Base-by-base conservation (phyloP, 2,888 invertebrate species). In the Pristionchus exspectatus region DNA sequence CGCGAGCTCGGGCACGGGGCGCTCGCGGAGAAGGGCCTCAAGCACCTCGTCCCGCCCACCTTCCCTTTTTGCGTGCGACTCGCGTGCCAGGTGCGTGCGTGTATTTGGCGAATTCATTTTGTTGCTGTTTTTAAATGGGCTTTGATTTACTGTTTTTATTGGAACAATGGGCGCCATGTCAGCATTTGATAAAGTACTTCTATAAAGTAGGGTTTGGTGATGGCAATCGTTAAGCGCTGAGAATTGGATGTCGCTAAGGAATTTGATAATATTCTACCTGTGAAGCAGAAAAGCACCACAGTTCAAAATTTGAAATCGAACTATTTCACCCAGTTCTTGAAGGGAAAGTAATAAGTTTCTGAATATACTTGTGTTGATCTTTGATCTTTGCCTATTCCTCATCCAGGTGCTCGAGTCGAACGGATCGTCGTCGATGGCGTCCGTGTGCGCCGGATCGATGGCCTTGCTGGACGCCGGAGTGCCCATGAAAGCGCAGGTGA, bases 391-490 rank as follows among this genome's bases (percentile, higher is more conserved):
- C 16, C 24, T 24, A 12, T 38, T 16, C 10, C 1, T 56, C 24
- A 33, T 90, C 30, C 63, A 93, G 93, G 95, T 95, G 0, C 92
- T 95, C 7, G 95, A 95, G 89, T 94, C 94, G 14, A 95, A 95
- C 97, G 98, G 98, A 0, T 98, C 99, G 0, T 98, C 98, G 90
- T 99, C 99, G 0, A 99, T 99, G 99, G 99, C 99, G 30, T 97
- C 98, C 30, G 97, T 98, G 10, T 99, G 99, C 96, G 98, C 97
- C 0, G 99, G 99, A 0, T 97, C 97, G 91, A 96, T 99, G 93
- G 99, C 99, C 0, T 96, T 99, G 56, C 96, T 98, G 97, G 99
- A 99, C 96, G 99, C 99, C 16, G 99, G 99, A 0, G 97, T 99
- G 9, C 97, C 97, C 0, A 96, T 99, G 85, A 95, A 96, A 1